Evolutionary conservation across 2,888 invertebrate genomes (phyloP), one percentile per base, ranked within the genome.

Genomic region (Ennomos fuscantarius): DNA sequence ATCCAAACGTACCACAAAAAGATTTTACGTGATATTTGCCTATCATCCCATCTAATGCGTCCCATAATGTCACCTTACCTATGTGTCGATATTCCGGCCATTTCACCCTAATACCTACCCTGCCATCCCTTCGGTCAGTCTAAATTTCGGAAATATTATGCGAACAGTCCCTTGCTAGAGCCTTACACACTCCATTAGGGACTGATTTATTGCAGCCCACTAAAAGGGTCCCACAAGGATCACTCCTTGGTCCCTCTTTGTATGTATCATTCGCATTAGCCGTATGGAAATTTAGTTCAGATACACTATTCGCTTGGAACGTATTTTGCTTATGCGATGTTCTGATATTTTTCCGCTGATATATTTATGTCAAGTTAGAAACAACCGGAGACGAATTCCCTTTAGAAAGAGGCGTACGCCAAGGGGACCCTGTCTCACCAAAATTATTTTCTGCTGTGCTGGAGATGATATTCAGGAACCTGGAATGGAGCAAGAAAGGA

Each of bases 191-290:
- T 87, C 89, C 89, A 89, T 90, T 90, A 89, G 74, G 83, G 70
- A 70, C 85, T 90, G 89, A 90, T 90, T 89, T 90, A 90, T 90
- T 77, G 79, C 84, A 76, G 68, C 75, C 79, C 81, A 82, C 86
- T 89, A 89, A 89, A 89, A 89, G 89, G 87, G 89, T 84, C 81
- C 63, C 83, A 69, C 84, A 85, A 87, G 87, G 84, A 84, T 73
- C 82, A 74, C 76, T 82, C 78, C 81, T 84, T 70, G 81, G 83
- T 69, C 86, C 86, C 78, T 79, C 78, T 73, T 76, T 82, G 76
- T 82, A 81, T 79, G 76, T 83, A 86, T 86, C 80, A 83, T 79
- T 80, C 85, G 82, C 83, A 88, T 87, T 86, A 87, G 84, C 77
- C 79, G 78, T 85, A 89, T 87, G 87, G 82, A 85, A 87, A 89